Conservation (phyloP, 2,113 vertebrate species). For the Chascanopsetta lugubris region DNA sequence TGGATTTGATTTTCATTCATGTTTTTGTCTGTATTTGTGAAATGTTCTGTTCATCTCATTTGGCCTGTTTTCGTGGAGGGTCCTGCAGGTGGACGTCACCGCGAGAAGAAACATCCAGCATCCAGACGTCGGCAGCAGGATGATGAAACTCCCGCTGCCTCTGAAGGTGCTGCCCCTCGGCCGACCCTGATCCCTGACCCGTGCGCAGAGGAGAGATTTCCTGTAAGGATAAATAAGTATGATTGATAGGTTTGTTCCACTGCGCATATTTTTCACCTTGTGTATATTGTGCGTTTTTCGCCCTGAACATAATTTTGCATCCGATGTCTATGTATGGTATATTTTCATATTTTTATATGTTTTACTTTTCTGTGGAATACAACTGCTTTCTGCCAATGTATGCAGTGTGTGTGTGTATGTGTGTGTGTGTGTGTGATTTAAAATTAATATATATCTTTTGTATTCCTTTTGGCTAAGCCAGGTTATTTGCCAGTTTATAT, state of each 20-base stretch:
- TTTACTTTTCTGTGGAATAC: no score
- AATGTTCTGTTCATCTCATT: conserved; percentile 5
- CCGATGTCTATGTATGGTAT: no score
- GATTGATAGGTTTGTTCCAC: no score
- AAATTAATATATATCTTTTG: background rate
- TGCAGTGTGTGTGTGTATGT: background rate
- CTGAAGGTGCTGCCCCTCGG: conserved; percentile 16
- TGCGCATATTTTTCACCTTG: no score
- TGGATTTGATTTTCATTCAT: conserved; percentile 4
- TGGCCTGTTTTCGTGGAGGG: background rate
- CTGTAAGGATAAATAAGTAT: conserved; percentile 19
- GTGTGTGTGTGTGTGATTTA: background rate
- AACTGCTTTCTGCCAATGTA: no score
- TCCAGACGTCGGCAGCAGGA: conserved; percentile 1
- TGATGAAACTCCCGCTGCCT: conserved; percentile 36
- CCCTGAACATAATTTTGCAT: no score
- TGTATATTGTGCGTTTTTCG: no score
- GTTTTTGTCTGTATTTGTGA: background rate
- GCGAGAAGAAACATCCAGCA: background rate
- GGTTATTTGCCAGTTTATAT: background rate
- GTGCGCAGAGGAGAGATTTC: conserved; percentile 5
- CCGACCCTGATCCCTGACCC: conserved; percentile 52
- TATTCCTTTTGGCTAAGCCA: background rate
- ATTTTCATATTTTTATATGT: no score
- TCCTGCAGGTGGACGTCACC: conserved; percentile 3